Conservation (phyloP, 2,888 invertebrate genomes). For the Caenorhabditis parvicauda region DNA sequence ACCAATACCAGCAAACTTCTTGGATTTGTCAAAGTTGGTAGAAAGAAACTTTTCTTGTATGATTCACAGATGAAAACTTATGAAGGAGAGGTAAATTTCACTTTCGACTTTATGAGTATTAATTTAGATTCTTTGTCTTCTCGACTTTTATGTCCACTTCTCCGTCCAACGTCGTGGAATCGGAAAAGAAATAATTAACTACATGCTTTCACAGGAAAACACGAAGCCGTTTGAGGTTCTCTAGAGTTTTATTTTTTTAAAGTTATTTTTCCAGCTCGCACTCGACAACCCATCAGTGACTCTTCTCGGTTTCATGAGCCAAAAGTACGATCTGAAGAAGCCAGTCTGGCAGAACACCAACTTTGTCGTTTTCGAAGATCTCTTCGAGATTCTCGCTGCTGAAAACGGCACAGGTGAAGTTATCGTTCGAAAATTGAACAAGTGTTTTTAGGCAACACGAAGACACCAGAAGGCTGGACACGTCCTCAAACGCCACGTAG, state of each 20-base stretch:
- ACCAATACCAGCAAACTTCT: slow-evolving; percentile 63
- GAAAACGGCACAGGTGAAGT: slow-evolving; percentile 19
- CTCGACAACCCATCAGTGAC: slow-evolving; percentile 89
- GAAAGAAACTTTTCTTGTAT: slow-evolving; percentile 80
- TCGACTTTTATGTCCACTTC: slow-evolving; percentile 88
- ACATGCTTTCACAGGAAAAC: slow-evolving; percentile 72
- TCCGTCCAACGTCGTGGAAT: slow-evolving; percentile 81
- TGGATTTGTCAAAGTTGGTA: slow-evolving; percentile 85
- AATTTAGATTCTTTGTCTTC: slow-evolving; percentile 74
- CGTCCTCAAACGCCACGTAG: slow-evolving; percentile 52
- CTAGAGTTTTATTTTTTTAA: neutral
- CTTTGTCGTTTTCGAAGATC: slow-evolving; percentile 81
- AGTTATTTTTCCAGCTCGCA: slow-evolving; percentile 69
- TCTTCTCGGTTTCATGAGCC: slow-evolving; percentile 79
- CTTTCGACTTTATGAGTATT: neutral
- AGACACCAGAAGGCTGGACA: slow-evolving; percentile 54
- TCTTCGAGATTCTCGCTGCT: slow-evolving; percentile 68
- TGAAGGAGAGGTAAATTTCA: slow-evolving; percentile 67
- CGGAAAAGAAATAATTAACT: slow-evolving; percentile 81
- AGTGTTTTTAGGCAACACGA: slow-evolving; percentile 20
- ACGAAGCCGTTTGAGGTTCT: slow-evolving; percentile 40
- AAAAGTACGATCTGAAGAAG: slow-evolving; percentile 75
- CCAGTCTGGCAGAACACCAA: slow-evolving; percentile 82
- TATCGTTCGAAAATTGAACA: neutral
- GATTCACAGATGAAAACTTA: slow-evolving; percentile 52